Conservation (phyloP, 2,797 vertebrate species). For the Xerus rutilus region DNA sequence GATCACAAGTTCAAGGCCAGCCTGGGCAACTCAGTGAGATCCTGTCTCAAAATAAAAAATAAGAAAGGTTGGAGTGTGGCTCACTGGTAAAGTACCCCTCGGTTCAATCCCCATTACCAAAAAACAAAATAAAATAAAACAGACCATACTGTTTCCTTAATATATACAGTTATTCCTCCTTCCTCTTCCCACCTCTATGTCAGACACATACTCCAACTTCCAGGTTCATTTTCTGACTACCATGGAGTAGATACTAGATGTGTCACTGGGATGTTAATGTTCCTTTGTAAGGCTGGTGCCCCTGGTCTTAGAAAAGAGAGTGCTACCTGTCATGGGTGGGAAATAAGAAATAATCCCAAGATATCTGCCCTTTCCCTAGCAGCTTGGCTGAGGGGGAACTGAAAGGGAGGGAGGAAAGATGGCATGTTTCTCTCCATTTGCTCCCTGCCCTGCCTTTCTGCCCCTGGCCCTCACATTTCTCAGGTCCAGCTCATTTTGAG, state of each 20-base stretch:
- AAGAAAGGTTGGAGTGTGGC: no score
- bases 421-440: not conserved
- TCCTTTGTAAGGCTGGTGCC: not conserved
- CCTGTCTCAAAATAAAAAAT: no score
- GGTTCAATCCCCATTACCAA: no score
- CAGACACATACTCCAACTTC: not conserved
- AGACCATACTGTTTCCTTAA: not conserved
- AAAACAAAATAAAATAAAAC: no score
- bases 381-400: not conserved
- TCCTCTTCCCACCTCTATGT: not conserved
- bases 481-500: conserved; percentile 55
- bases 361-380: not conserved
- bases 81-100: no score
- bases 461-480: conserved; percentile 25
- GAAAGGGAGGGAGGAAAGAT: not conserved
- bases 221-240: conserved; percentile 41
- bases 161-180: not conserved
- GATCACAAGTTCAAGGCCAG: no score
- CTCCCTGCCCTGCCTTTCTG: not conserved
- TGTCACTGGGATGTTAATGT: not conserved
- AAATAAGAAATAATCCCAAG: conserved; percentile 41
- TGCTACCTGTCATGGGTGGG: not conserved
- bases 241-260: not conserved
- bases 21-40: no score
- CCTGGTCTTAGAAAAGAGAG: conserved; percentile 7